Evolutionary conservation across 2,888 invertebrate species (phyloP), one percentile per base, ranked within the genome.

Genomic region (Helicoverpa assulta): DNA sequence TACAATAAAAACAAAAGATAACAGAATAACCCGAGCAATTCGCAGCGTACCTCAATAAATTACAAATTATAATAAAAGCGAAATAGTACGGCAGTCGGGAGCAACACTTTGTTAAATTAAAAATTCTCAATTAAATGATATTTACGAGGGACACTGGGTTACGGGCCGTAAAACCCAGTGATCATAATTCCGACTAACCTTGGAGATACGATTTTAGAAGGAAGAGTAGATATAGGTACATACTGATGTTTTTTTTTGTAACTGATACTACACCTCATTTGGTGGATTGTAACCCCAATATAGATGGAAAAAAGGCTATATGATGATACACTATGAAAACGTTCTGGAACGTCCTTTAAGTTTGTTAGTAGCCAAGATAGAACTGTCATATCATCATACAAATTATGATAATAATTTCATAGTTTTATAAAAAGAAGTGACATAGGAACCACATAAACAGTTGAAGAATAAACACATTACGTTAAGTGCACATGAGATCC

Each of bases 51-150:
- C 51, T 55, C 33, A 54, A 70, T 76, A 70, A 80, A 70, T 77
- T 70, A 70, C 63, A 66, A 80, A 70, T 77, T 76, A 57, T 60
- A 80, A 70, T 70, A 76, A 76, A 60, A 52, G 10, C 37, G 53
- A 59, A 76, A 76, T 70, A 70, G 76, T 80, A 59, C 54, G 19
- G 33, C 8, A 33, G 7, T 33, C 33, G 7, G 19, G 50, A 57
- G 57, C 54, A 40, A 64, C 72, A 76, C 73, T 76, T 69, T 70
- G 71, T 84, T 74, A 84, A 76, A 76, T 83, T 84, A 78, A 83
- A 82, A 80, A 79, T 70, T 67, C 66, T 72, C 65, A 72, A 82
- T 81, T 81, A 73, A 81, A 68, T 29, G 55, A 61, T 83, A 81
- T 84, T 82, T 82, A 82, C 82, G 84, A 83, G 61, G 56, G 57